A percentile compares a stretch with the other conserved stretches of the same genome.
These are phyloP conservation scores for Cyprinodon tularosa DNA, from an alignment of 2,113 vertebrate genomes.

Conservation along the genomic window DNA sequence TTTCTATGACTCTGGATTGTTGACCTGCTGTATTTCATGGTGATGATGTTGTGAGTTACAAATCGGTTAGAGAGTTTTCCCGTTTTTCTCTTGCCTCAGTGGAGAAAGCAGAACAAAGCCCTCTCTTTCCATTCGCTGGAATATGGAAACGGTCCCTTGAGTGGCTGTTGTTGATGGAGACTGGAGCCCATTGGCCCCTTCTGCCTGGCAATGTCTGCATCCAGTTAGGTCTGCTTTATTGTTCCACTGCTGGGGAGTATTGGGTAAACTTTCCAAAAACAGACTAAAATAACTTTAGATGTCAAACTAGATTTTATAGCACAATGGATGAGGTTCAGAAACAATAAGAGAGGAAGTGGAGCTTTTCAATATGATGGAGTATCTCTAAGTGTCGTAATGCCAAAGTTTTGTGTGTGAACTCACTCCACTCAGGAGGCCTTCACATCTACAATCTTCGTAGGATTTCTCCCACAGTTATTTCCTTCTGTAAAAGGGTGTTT, in stretches of 20 bases:
- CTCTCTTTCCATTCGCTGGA: constrained; percentile 6
- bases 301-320: constrained; percentile 22
- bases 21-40: not conserved
- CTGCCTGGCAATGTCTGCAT: constrained; percentile 15
- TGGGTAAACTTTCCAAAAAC: constrained; percentile 50
- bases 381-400: too few relatives aligned
- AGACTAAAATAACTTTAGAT: constrained; percentile 40
- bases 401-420: not conserved
- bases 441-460: constrained; percentile 5
- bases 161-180: constrained; percentile 50
- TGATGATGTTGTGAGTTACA: constrained; percentile 30
- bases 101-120: constrained; percentile 33
- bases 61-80: constrained; percentile 34
- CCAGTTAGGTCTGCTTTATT: constrained; percentile 45
- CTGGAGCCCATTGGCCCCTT: constrained; percentile 38
- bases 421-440: not conserved
- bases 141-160: constrained; percentile 25
- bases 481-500: constrained; percentile 8
- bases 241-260: constrained; percentile 25
- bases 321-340: constrained; percentile 41
- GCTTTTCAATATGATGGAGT: constrained; percentile 4
- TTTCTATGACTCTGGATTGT: constrained; percentile 11
- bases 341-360: constrained; percentile 36
- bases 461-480: constrained; percentile 54
- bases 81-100: constrained; percentile 19